Conservation (phyloP, 1,140 invertebrate species). For the Aphaenogaster floridana region DNA sequence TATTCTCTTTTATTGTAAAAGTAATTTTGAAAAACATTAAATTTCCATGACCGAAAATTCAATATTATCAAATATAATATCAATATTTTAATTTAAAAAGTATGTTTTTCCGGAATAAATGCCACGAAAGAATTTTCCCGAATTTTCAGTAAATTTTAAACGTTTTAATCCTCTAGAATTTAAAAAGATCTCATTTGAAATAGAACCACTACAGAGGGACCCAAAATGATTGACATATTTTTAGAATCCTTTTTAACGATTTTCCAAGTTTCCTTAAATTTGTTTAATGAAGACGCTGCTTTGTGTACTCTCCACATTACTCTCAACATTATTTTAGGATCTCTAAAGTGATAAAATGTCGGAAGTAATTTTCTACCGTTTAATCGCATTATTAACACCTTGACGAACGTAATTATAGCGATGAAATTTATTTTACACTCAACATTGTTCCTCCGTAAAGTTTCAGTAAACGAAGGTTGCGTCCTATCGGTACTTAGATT, state of each 20-base stretch:
- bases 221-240: background rate
- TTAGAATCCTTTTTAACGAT: background rate
- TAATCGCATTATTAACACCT: constrained; percentile 25
- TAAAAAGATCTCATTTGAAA: background rate
- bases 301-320: background rate
- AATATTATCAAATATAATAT: background rate
- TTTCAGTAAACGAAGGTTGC: constrained; percentile 3
- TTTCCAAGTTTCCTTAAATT: constrained; percentile 7
- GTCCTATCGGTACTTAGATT: constrained; percentile 32
- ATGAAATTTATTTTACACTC: background rate
- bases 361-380: constrained; percentile 8
- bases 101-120: background rate
- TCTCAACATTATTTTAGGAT: background rate
- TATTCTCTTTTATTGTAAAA: background rate
- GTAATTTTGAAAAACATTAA: constrained; percentile 7
- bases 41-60: background rate
- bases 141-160: background rate
- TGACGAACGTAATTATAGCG: constrained; percentile 14
- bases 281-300: constrained; percentile 9
- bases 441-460: background rate
- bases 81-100: background rate
- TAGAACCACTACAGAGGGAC: background rate
- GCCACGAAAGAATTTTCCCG: background rate
- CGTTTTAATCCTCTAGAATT: background rate
- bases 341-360: background rate